Evolutionary conservation across 1,140 invertebrate species (phyloP).

Genomic region (Lasioglossum baleicum): DNA sequence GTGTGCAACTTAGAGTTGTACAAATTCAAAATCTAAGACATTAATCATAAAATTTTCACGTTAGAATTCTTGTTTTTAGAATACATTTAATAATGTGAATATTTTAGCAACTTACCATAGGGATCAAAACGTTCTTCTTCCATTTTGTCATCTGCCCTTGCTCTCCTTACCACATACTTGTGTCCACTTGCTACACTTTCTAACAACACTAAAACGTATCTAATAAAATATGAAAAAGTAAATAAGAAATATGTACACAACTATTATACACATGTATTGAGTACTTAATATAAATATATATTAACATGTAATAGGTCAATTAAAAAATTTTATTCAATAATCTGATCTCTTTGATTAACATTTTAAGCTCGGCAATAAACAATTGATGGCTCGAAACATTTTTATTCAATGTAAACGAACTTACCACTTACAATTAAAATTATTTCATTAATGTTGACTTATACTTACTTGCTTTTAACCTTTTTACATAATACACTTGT

Average conservation of each 20-base stretch:
- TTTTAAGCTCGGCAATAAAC: background rate
- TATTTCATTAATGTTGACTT: background rate
- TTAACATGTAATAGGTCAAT: background rate
- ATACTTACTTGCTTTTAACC: slow-evolving; percentile 67
- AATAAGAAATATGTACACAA: slow-evolving; percentile 43
- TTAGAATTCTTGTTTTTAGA: too few relatives aligned
- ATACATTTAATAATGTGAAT: background rate
- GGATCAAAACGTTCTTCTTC: slow-evolving; percentile 89
- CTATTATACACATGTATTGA: background rate
- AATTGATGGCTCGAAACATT: background rate
- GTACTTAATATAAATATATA: background rate
- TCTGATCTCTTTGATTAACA: background rate
- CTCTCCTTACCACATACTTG: slow-evolving; percentile 83
- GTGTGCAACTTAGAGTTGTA: too few relatives aligned
- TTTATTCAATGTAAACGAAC: slow-evolving; percentile 17
- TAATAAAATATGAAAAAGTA: slow-evolving; percentile 68
- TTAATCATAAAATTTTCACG: too few relatives aligned
- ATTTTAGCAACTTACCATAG: slow-evolving; percentile 82
- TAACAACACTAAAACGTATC: slow-evolving; percentile 87
- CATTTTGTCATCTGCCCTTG: slow-evolving; percentile 88
- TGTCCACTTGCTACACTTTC: slow-evolving; percentile 90
- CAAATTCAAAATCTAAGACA: too few relatives aligned
- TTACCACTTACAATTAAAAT: slow-evolving; percentile 1
- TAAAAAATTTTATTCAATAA: background rate
- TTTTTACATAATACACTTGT: slow-evolving; percentile 66